These are phyloP conservation scores for Halocynthia roretzi DNA, from an alignment of 23 tunicate genomes.

Conservation along the genomic window DNA sequence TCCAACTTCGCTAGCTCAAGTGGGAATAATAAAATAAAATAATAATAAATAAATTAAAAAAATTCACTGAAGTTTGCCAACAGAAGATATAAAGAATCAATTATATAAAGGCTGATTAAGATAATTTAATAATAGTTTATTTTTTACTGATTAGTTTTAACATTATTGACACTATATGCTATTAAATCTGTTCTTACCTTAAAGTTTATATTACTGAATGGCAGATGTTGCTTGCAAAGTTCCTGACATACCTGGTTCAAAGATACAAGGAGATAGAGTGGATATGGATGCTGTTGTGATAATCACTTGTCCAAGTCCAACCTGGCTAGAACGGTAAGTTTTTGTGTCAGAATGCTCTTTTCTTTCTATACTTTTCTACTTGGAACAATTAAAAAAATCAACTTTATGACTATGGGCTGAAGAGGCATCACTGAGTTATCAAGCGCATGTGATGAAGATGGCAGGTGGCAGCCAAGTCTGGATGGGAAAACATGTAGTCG, in stretches of 20 bases:
- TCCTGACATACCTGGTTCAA: constrained; percentile 22
- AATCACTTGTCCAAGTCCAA: constrained; percentile 13
- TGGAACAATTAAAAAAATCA: neutral
- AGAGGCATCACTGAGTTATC: constrained; percentile 23
- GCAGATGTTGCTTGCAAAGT: constrained; percentile 43
- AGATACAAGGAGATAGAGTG: neutral
- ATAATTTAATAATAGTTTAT: too few relatives aligned
- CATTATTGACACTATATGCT: too few relatives aligned
- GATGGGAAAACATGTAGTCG: constrained; percentile 35
- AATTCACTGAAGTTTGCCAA: too few relatives aligned
- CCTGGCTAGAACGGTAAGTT: constrained; percentile 18
- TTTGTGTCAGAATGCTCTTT: too few relatives aligned
- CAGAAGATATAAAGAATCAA: too few relatives aligned
- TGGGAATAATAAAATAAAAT: too few relatives aligned
- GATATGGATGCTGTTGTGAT: constrained; percentile 15
- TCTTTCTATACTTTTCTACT: too few relatives aligned
- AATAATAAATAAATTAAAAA: too few relatives aligned
- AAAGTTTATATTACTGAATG: neutral
- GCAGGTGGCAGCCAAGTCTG: constrained; percentile 51
- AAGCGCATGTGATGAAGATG: constrained; percentile 52
- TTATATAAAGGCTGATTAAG: too few relatives aligned
- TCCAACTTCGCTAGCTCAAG: too few relatives aligned
- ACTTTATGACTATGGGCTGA: neutral
- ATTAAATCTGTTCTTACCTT: too few relatives aligned
- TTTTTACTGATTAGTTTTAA: too few relatives aligned